phyloP scores from a whole-genome alignment of 1,140 invertebrate genomes.

The Neodiprion lecontei region DNA sequence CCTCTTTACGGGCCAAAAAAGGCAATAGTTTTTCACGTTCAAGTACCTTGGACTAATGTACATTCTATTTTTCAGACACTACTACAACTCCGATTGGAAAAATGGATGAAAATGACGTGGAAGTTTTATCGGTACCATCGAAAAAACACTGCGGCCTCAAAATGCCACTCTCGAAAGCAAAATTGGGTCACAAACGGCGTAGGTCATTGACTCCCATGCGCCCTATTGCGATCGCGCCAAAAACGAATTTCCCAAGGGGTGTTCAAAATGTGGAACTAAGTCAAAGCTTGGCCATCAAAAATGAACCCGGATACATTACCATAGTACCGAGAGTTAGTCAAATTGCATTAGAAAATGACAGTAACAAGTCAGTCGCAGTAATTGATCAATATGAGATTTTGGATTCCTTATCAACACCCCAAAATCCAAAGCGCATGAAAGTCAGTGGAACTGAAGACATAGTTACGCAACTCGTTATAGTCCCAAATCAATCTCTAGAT shows the following conservation, averaged over 20 bases:
- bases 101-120: neutral
- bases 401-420: neutral
- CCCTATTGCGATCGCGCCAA: constrained; percentile 10
- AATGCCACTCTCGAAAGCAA: neutral
- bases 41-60: neutral
- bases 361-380: neutral
- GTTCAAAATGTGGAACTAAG: neutral
- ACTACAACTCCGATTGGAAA: neutral
- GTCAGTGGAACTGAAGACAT: neutral
- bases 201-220: constrained; percentile 8
- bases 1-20: constrained; percentile 13
- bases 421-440: constrained; percentile 8
- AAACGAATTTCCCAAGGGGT: constrained; percentile 8
- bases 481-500: neutral
- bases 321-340: neutral
- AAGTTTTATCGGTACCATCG: neutral
- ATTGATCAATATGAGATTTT: neutral
- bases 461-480: neutral
- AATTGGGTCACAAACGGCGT: constrained; percentile 4
- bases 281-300: neutral
- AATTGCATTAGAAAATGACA: neutral
- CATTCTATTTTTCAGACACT: neutral
- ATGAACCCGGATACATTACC: neutral
- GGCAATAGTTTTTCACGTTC: neutral
- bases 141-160: neutral